A percentile compares a stretch with the other conserved stretches of the same genome.
Conservation (phyloP, 2,797 vertebrate species). For the Aeoliscus strigatus region DNA sequence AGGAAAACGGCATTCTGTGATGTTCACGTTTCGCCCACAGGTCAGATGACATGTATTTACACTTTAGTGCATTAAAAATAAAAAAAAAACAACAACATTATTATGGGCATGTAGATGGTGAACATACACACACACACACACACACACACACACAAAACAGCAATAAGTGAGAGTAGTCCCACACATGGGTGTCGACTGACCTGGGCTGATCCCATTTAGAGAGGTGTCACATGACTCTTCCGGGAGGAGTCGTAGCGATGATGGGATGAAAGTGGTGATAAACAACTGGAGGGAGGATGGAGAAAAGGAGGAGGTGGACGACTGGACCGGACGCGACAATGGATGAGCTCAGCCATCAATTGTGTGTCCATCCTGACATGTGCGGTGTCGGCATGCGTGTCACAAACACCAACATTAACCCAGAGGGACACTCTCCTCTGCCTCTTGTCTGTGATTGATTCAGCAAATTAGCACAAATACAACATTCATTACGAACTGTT, state of each 20-base stretch:
- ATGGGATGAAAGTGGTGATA: conserved; percentile 61
- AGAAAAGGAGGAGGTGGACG: conserved; percentile 35
- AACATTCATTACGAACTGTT: too few relatives aligned
- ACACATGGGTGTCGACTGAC: conserved; percentile 65
- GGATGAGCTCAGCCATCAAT: conserved; percentile 29
- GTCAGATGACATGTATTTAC: too few relatives aligned
- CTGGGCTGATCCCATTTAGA: conserved; percentile 67
- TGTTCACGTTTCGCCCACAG: too few relatives aligned
- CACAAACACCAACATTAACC: neutral
- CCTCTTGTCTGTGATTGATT: neutral
- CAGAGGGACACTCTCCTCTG: neutral
- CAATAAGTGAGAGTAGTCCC: conserved; percentile 38
- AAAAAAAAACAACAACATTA: too few relatives aligned
- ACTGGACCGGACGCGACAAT: conserved; percentile 42
- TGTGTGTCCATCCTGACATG: neutral
- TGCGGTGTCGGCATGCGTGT: neutral
- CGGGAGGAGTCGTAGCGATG: conserved; percentile 57
- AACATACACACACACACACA: conserved; percentile 12
- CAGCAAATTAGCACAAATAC: neutral
- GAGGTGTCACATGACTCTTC: conserved; percentile 56
- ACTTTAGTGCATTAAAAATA: too few relatives aligned
- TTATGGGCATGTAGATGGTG: neutral
- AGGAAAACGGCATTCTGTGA: too few relatives aligned
- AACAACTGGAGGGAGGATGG: conserved; percentile 62
- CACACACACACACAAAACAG: conserved; percentile 7